Base-by-base conservation (phyloP, 2,113 vertebrate species). In the Oryzias curvinotus region DNA sequence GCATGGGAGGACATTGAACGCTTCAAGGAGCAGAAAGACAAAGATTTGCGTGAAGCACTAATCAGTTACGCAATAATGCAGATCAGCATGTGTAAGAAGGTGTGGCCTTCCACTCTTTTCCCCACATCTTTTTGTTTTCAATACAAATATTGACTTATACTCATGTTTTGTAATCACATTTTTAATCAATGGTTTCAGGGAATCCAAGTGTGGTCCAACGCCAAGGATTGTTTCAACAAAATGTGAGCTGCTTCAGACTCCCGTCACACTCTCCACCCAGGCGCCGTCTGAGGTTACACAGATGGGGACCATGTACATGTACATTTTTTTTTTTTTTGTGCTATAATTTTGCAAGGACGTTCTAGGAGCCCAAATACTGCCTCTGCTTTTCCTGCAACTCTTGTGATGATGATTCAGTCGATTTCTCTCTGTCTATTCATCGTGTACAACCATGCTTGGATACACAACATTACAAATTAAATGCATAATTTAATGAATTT, bases 31-130 rank as follows among this genome's bases (percentile, higher is more conserved):
- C 96, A 99, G 79, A 98, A 98, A 87, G 95, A 98, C 72, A 92
- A 73, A 1, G 97, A 99, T 77, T 77, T 99, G 75, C 95, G 94
- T 64, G 97, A 99, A 82, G 95, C 97, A 0, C 93, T 99, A 18
- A 96, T 97, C 84, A 97, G 93, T 81, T 99, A 98, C 10, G 97
- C 97, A 41, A 93, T 98, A 28, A 98, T 98, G 97, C 97, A 99
- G 86, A 98, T 99, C 77, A 95, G 95, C 86, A 95, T 98, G 95
- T 98, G 96, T 85, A 99, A 98, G 89, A 99, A 99, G 95, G 97
- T 98, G 84, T 0, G 88, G 51, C 5, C 4, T 23, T 15, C 17
- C 3, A 8, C 45, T 18, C 1, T 28, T 51, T 14, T 17, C 18
- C 4, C 7, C 1, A 19, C n/a, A 19, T 18, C 17, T 12, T 17